phyloP scores from a whole-genome alignment of 2,113 vertebrate genomes.

The Actenoides lindsayi region DNA sequence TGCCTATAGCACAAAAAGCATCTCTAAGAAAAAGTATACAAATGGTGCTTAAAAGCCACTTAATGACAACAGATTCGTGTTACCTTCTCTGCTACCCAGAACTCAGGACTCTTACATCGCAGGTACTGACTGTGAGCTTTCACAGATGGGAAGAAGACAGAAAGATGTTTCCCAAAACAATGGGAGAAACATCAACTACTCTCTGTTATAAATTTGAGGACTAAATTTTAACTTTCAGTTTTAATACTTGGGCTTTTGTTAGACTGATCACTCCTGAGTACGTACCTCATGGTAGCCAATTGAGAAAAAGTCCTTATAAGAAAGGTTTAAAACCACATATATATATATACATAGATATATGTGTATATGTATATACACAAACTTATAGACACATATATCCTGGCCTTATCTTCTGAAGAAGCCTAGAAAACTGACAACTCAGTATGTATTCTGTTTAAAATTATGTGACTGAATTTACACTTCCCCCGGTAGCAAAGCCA shows the following conservation, averaged over 20 bases:
- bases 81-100: too few relatives aligned
- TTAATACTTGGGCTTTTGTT: neutral
- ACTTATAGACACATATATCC: too few relatives aligned
- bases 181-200: fast-evolving
- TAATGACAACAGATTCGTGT: fast-evolving
- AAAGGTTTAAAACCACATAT: neutral
- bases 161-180: neutral
- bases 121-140: too few relatives aligned
- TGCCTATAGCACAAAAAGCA: fast-evolving
- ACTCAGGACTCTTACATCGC: too few relatives aligned
- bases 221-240: neutral
- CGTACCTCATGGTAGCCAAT: fast-evolving
- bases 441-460: neutral
- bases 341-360: too few relatives aligned
- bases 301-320: neutral
- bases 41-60: neutral
- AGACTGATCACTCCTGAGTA: too few relatives aligned
- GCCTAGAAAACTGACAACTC: neutral
- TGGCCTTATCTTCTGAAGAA: neutral
- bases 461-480: too few relatives aligned
- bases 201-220: neutral
- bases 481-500: too few relatives aligned
- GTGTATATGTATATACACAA: too few relatives aligned
- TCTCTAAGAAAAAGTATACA: fast-evolving
- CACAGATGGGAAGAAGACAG: fast-evolving